Evolutionary conservation across 1,140 invertebrate species (phyloP), one percentile per base, ranked within the genome.

Genomic region (fruit fly (Drosophila melanogaster)): DNA sequence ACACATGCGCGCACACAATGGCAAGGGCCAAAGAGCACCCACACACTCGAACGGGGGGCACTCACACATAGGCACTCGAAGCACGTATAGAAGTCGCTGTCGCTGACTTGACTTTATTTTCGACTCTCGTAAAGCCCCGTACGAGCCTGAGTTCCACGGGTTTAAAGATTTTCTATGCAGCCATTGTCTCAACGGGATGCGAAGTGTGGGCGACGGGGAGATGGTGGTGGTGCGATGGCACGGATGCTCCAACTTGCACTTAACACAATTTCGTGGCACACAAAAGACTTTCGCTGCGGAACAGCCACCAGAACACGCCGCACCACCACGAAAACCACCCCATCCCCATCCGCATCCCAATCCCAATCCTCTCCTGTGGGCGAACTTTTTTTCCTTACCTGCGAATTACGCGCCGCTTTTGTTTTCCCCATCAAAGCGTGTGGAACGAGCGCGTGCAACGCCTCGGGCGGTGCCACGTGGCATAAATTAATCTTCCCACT

Each of bases 81-180:
- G 83, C 83, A 86, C 83, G 83, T 77, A 77, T 64, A 77, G 56
- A 77, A 76, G 72, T 76, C 72, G 71, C 71, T 53, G 62, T 76
- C 79, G 76, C 61, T 81, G 64, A 77, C 83, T 89, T 89, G 84
- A 89, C 85, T 89, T 89, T 87, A 89, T 87, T 89, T 89, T 89
- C 84, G 76, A 87, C 84, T 87, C 75, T 59, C 38, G n/a, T 24
- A 47, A 15, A 3, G 3, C 26, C 24, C 47, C 24, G 56, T 55
- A 62, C 30, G 12, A 12, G 15, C 47, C 26, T 22, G 30, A 30
- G 37, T 49, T 44, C 56, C 37, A 14, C 30, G 49, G 60, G 66
- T 70, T 83, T 84, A 72, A 84, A 85, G 72, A 70, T 84, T 84
- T 79, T 89, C 84, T 89, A 84, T 89, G 76, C 71, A 47, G 61